Conservation (phyloP, 2,888 invertebrate species). For the Coremacera marginata region DNA sequence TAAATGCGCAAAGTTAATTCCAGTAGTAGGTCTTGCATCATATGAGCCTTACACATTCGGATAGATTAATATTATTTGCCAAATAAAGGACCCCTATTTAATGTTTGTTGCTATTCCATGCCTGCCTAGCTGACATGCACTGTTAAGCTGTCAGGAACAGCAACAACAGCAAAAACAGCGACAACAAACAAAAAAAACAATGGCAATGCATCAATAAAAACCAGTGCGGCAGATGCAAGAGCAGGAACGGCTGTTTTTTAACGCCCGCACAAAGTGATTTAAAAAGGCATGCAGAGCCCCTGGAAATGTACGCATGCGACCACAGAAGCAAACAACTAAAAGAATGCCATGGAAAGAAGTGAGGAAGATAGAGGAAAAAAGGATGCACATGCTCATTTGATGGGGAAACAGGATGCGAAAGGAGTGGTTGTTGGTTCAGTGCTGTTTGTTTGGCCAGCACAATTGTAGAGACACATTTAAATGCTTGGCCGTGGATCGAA, state of each 20-base stretch:
- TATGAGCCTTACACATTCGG: background rate
- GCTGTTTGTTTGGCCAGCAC: background rate
- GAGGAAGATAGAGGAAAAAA: background rate
- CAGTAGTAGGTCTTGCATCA: background rate
- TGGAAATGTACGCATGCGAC: slow-evolving; percentile 2
- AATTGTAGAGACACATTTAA: slow-evolving; percentile 15
- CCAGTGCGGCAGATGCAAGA: background rate
- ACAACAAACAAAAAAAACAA: background rate
- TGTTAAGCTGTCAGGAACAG: slow-evolving; percentile 23
- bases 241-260: background rate
- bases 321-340: slow-evolving; percentile 4
- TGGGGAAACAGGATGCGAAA: background rate
- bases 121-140: slow-evolving; percentile 1
- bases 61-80: slow-evolving; percentile 6
- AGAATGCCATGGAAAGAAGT: background rate
- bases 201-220: slow-evolving; percentile 19
- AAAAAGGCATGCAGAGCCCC: slow-evolving; percentile 10
- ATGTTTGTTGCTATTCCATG: slow-evolving; percentile 1
- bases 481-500: slow-evolving; percentile 18
- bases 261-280: slow-evolving; percentile 29
- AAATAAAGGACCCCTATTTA: slow-evolving; percentile 32
- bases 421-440: background rate
- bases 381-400: background rate
- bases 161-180: background rate
- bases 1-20: background rate